A percentile compares a stretch with the other conserved stretches of the same genome.
These are phyloP conservation scores for Aulostomus chinensis DNA, from an alignment of 2,797 vertebrate genomes.

Conservation along the genomic window DNA sequence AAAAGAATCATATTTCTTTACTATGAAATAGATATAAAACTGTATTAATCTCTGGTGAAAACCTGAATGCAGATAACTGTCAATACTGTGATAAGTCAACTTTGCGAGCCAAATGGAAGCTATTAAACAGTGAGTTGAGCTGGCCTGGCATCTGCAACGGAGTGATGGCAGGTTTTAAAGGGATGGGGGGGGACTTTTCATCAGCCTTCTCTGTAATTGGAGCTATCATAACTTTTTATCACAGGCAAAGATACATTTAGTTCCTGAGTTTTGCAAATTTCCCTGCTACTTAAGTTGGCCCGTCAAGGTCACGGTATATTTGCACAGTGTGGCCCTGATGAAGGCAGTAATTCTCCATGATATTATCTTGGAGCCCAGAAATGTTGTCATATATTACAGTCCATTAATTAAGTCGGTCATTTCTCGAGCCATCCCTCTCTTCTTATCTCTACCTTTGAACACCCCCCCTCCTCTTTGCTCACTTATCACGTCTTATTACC, in stretches of 20 bases:
- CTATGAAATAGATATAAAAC: too few relatives aligned
- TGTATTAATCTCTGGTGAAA: too few relatives aligned
- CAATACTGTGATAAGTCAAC: conserved; percentile 6
- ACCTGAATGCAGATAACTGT: conserved; percentile 1
- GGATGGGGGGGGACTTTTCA: conserved; percentile 3
- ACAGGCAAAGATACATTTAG: conserved; percentile 30
- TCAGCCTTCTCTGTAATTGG: conserved; percentile 35
- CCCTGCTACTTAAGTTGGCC: conserved; percentile 32
- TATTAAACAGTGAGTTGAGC: not conserved
- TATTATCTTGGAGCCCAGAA: conserved; percentile 69
- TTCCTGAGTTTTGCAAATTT: conserved; percentile 27
- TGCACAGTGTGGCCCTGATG: conserved; percentile 52
- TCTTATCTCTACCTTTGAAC: conserved; percentile 49
- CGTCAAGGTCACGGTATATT: conserved; percentile 68
- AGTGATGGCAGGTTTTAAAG: too few relatives aligned
- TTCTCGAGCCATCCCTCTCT: conserved; percentile 32
- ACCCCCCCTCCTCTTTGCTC: conserved; percentile 23
- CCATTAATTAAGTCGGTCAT: conserved; percentile 69
- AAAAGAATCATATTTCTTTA: too few relatives aligned
- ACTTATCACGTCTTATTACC: conserved; percentile 27
- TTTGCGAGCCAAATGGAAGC: too few relatives aligned
- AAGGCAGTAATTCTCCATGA: conserved; percentile 61
- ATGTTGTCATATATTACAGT: conserved; percentile 66
- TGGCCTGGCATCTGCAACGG: conserved; percentile 1
- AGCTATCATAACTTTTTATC: conserved; percentile 53